Evolutionary conservation across 2,797 vertebrate species (phyloP).

Genomic region (Limosa lapponica): DNA sequence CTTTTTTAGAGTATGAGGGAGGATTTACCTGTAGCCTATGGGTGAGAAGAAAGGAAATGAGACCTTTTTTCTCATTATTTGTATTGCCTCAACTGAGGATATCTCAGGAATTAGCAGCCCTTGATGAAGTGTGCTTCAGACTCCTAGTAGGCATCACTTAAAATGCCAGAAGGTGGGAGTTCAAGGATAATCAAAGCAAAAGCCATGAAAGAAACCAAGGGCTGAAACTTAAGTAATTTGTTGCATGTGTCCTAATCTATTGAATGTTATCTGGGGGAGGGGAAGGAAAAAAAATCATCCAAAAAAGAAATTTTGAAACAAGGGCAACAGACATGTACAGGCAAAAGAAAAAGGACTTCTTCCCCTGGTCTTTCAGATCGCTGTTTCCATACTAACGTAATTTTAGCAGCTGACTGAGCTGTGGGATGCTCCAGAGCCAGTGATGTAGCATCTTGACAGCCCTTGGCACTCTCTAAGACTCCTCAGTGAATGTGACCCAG

Average conservation of each 20-base stretch:
- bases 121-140: background rate
- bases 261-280: background rate
- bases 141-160: background rate
- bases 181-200: background rate
- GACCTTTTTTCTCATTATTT: background rate
- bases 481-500: background rate
- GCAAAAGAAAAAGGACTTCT: background rate
- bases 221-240: background rate
- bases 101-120: background rate
- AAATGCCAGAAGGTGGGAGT: background rate
- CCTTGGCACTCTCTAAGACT: background rate
- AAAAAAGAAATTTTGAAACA: background rate
- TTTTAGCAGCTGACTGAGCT: background rate
- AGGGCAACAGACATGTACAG: background rate
- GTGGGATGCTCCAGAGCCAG: background rate
- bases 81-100: background rate
- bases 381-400: background rate
- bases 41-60: background rate
- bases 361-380: background rate
- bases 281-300: background rate
- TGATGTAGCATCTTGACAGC: background rate
- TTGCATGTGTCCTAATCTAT: background rate
- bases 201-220: background rate
- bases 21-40: background rate
- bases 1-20: background rate